Conservation (phyloP, 2,888 invertebrate species). For the Brassicogethes aeneus region DNA sequence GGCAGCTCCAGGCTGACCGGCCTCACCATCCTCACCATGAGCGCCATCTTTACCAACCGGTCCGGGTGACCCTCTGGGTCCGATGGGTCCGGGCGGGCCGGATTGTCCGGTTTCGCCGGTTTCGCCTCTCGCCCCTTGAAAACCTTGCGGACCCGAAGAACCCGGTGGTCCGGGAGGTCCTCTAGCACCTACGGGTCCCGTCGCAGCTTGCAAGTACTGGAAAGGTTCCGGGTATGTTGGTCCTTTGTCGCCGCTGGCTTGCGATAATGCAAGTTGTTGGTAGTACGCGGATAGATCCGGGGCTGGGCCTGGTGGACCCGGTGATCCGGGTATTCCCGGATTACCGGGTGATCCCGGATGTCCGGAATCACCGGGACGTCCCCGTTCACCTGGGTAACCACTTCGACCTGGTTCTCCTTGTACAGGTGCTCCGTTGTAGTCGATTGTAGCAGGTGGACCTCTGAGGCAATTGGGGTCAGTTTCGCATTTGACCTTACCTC, state of each 20-base stretch:
- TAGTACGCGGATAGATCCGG: conserved; percentile 70
- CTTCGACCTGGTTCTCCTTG: conserved; percentile 45
- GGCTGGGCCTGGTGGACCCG: conserved; percentile 52
- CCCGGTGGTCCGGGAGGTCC: conserved; percentile 64
- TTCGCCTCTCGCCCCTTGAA: conserved; percentile 74
- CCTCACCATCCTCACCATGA: conserved; percentile 72
- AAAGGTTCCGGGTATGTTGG: conserved; percentile 51
- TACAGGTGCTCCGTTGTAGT: no score
- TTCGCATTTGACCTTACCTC: conserved; percentile 52
- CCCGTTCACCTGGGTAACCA: conserved; percentile 48
- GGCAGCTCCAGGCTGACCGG: conserved; percentile 59
- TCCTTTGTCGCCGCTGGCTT: conserved; percentile 69
- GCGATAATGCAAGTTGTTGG: conserved; percentile 62
- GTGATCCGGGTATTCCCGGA: conserved; percentile 60
- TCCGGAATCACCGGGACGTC: conserved; percentile 52
- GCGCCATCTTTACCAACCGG: conserved; percentile 68
- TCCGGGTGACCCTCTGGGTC: conserved; percentile 59
- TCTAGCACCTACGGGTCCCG: conserved; percentile 70
- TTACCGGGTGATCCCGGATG: conserved; percentile 51
- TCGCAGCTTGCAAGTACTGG: conserved; percentile 70
- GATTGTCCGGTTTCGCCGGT: conserved; percentile 65
- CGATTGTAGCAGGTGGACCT: conserved; percentile 23
- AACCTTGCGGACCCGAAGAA: conserved; percentile 65
- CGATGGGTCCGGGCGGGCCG: conserved; percentile 50
- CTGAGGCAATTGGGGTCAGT: conserved; percentile 43